Evolutionary conservation across 2,797 vertebrate genomes (phyloP).

Genomic region (Ctenochaetus hawaiiensis): DNA sequence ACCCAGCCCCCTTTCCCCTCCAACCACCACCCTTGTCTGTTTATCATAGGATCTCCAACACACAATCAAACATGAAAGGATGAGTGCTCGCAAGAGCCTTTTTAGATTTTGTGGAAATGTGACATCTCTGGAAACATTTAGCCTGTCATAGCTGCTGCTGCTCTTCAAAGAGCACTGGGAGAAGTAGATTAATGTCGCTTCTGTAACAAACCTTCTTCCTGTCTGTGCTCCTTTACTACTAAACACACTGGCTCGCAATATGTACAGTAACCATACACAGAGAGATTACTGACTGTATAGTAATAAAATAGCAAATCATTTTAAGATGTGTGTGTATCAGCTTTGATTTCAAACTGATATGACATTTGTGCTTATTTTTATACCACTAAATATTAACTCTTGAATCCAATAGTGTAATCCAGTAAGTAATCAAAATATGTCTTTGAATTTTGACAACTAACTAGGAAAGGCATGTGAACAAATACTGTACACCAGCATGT

Average conservation of each 20-base stretch:
- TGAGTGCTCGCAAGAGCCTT: conserved; percentile 85
- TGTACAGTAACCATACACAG: conserved; percentile 67
- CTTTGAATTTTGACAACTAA: conserved; percentile 37
- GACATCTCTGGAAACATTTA: conserved; percentile 90
- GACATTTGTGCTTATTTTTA: conserved; percentile 32
- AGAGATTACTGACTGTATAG: conserved; percentile 64
- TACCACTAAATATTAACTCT: conserved; percentile 43
- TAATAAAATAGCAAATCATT: conserved; percentile 74
- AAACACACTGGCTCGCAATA: conserved; percentile 68
- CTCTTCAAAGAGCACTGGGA: conserved; percentile 85
- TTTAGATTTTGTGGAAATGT: conserved; percentile 89
- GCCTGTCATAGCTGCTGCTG: conserved; percentile 84
- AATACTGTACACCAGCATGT: conserved; percentile 17
- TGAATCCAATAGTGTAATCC: conserved; percentile 55
- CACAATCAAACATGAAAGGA: conserved; percentile 91
- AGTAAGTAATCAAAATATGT: conserved; percentile 34
- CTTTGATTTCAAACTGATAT: conserved; percentile 59
- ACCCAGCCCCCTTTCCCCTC: conserved; percentile 57
- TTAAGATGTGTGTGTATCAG: conserved; percentile 60
- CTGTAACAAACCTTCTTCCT: conserved; percentile 86
- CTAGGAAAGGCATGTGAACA: conserved; percentile 44
- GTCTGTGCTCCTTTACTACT: conserved; percentile 73
- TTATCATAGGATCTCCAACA: conserved; percentile 89
- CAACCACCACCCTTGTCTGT: conserved; percentile 83
- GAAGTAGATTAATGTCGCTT: conserved; percentile 88